These are phyloP conservation scores for Ennomos fuscantarius DNA, from an alignment of 2,888 invertebrate genomes.

Conservation along the genomic window DNA sequence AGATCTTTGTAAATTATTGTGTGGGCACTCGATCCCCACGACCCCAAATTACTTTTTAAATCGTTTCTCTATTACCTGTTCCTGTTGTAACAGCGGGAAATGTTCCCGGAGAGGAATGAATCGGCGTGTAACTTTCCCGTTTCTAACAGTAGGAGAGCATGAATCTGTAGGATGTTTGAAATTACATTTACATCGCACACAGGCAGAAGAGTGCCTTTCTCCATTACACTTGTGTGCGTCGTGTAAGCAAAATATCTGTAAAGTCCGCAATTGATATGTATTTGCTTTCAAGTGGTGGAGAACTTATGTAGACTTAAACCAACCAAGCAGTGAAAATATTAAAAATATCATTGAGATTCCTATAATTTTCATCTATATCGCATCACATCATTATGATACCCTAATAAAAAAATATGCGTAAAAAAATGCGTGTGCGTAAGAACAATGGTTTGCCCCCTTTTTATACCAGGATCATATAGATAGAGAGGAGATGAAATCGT, in stretches of 20 bases:
- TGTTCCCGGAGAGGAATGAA: slow-evolving; percentile 40
- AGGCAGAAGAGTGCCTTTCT: slow-evolving; percentile 4
- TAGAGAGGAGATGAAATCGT: slow-evolving; percentile 63
- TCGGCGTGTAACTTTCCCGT: slow-evolving; percentile 57
- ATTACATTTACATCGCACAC: slow-evolving; percentile 48
- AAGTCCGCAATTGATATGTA: no score
- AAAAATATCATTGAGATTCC: neutral
- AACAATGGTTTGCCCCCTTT: slow-evolving; percentile 86
- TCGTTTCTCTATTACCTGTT: no score
- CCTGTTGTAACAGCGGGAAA: slow-evolving; percentile 26
- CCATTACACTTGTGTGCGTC: slow-evolving; percentile 28
- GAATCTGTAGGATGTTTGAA: slow-evolving; percentile 42
- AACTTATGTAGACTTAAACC: no score
- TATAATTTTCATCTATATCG: neutral
- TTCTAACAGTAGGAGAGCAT: slow-evolving; percentile 55
- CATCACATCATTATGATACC: slow-evolving; percentile 10
- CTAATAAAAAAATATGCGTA: slow-evolving; percentile 41
- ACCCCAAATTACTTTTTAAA: no score
- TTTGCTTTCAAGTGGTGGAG: no score
- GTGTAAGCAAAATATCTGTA: slow-evolving; percentile 1
- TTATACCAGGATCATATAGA: slow-evolving; percentile 80
- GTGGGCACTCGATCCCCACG: no score
- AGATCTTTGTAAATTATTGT: no score
- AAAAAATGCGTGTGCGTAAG: slow-evolving; percentile 84
- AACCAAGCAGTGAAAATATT: no score